Base-by-base conservation (phyloP, 2,888 invertebrate genomes). In the Cantharis lateralis region DNA sequence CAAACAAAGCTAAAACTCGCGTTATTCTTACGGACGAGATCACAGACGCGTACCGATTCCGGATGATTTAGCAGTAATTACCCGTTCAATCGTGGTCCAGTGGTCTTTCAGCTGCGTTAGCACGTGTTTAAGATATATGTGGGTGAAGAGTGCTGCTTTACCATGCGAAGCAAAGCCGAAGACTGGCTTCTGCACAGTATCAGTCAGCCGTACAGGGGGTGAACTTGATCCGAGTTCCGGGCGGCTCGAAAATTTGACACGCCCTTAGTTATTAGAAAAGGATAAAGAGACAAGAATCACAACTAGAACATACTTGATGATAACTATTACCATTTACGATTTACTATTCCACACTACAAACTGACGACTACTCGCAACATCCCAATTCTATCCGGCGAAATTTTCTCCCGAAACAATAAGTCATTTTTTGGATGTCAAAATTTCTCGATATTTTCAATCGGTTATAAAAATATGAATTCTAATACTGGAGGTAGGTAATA, bases 141-240 rank as follows among this genome's bases (percentile, higher is more conserved):
- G 81, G 79, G 77, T 74, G 80, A 82, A 84, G 82, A 82, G 83
- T 84, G 84, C 82, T 84, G 83, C 87, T 86, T 86, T 86, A 84
- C 86, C 86, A 87, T 85, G 85, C 87, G 86, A 85, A 86, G 87
- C 85, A 84, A 66, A 85, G 83, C 86, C 87, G 85, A 85, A 86
- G 87, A 88, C 87, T 88, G 87, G 87, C 87, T 86, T 85, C 86
- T 84, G 83, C 86, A 82, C 85, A 86, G 86, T 85, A 87, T 87
- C 88, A 88, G 84, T 87, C 86, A 86, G 87, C 85, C 85, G 87
- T 87, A 86, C 86, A 87, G 62, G 15, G 68, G 86, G 87, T 87
- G 88, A 77, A 87, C 87, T 87, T 87, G 84, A 86, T 86, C 87
- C 83, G 85, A 86, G 85, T 86, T 85, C 84, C 84, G 86, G 87